These are phyloP conservation scores for Eupsilia transversa DNA, from an alignment of 2,888 invertebrate genomes.

Conservation along the genomic window DNA sequence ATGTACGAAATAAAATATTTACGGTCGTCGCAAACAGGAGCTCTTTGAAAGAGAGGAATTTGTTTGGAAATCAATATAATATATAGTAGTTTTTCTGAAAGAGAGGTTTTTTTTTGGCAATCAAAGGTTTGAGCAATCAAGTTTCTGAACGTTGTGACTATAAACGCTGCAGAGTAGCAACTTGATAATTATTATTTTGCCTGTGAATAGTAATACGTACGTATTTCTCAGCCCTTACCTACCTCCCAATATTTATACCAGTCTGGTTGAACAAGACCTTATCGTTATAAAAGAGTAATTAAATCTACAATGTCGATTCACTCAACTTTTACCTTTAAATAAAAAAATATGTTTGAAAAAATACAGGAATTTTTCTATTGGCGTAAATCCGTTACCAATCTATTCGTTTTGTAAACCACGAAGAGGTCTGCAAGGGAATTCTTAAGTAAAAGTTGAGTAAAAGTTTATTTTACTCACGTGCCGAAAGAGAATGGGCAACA, in stretches of 20 bases:
- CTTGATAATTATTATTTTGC: background rate
- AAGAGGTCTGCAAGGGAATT: constrained; percentile 65
- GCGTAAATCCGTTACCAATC: constrained; percentile 73
- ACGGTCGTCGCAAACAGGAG: background rate
- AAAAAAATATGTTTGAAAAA: background rate
- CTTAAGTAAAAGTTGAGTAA: constrained; percentile 77
- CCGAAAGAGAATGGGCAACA: constrained; percentile 82
- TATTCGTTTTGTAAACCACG: constrained; percentile 74
- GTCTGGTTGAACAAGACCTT: background rate
- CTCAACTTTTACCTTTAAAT: background rate
- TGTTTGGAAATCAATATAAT: constrained; percentile 11
- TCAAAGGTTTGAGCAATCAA: too few relatives aligned
- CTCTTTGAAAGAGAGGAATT: background rate
- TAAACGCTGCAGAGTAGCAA: background rate
- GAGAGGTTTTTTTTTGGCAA: constrained; percentile 1
- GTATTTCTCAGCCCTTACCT: background rate
- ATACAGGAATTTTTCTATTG: constrained; percentile 49
- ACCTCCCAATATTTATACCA: background rate
- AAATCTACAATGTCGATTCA: background rate
- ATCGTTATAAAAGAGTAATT: background rate
- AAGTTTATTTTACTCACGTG: constrained; percentile 82
- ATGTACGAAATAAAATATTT: constrained; percentile 38
- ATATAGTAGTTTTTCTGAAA: too few relatives aligned
- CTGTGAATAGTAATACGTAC: background rate
- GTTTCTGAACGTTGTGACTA: background rate